Conservation (phyloP, 2,797 vertebrate species). For the Heliangelus exortis region DNA sequence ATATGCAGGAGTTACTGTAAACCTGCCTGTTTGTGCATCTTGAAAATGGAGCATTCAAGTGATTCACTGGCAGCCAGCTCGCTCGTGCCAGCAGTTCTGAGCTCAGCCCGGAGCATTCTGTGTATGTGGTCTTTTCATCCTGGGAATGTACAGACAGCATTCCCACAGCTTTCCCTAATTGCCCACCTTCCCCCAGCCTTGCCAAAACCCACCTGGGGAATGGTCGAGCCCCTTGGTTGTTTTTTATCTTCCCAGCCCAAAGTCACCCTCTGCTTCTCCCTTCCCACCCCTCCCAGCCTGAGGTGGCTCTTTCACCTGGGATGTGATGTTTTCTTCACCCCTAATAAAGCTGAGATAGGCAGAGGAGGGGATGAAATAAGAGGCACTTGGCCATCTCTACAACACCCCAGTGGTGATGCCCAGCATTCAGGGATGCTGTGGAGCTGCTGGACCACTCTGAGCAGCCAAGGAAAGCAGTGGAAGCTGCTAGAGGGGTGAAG, state of each 20-base stretch:
- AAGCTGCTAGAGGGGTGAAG: neutral
- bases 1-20: slow-evolving; percentile 46
- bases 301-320: fast-evolving
- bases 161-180: neutral
- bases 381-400: neutral
- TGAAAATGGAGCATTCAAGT: neutral
- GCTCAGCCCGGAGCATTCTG: fast-evolving
- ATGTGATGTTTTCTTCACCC: neutral
- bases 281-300: neutral
- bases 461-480: neutral
- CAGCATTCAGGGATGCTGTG: fast-evolving
- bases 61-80: slow-evolving; percentile 40
- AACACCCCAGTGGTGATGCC: fast-evolving
- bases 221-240: neutral
- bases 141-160: neutral
- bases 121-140: neutral
- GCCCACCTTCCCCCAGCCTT: neutral
- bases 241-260: neutral
- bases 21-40: neutral
- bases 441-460: neutral
- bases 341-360: neutral
- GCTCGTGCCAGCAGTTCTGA: neutral
- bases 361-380: neutral
- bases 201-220: neutral
- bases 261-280: fast-evolving